Conservation (phyloP, 1,140 invertebrate genomes). For the Homarus americanus region DNA sequence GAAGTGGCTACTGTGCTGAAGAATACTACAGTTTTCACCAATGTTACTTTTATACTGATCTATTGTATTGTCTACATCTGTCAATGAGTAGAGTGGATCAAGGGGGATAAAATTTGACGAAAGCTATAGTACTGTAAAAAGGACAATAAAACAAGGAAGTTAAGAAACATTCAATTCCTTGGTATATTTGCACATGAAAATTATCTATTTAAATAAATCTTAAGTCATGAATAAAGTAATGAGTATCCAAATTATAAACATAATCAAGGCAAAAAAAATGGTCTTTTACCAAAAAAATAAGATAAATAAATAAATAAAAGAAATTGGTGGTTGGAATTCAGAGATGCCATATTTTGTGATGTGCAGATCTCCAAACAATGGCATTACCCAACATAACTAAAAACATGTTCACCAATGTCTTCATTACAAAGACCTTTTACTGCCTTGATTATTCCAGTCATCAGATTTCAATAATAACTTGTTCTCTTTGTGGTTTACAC, state of each 20-base stretch:
- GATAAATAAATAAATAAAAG: not conserved
- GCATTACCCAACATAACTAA: not conserved
- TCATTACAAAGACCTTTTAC: not conserved
- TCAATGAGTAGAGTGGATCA: too few relatives aligned
- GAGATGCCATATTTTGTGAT: not conserved
- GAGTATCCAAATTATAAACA: slow-evolving; percentile 35
- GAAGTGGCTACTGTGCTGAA: too few relatives aligned
- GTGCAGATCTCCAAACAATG: not conserved
- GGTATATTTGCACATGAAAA: slow-evolving; percentile 41
- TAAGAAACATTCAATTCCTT: slow-evolving; percentile 27
- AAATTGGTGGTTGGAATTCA: not conserved
- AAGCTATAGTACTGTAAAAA: too few relatives aligned
- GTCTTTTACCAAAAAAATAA: not conserved
- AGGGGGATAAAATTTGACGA: too few relatives aligned
- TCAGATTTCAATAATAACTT: not conserved
- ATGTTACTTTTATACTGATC: too few relatives aligned
- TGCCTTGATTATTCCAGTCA: not conserved
- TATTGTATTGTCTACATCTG: too few relatives aligned
- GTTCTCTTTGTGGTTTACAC: not conserved
- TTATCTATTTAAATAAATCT: slow-evolving; percentile 33
- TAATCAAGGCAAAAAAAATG: slow-evolving; percentile 1
- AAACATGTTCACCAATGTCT: not conserved
- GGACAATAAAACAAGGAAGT: not conserved
- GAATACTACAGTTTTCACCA: too few relatives aligned
- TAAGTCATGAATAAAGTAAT: slow-evolving; percentile 32